Conservation (phyloP, 2,888 invertebrate species). For the Ferrisia virgata region DNA sequence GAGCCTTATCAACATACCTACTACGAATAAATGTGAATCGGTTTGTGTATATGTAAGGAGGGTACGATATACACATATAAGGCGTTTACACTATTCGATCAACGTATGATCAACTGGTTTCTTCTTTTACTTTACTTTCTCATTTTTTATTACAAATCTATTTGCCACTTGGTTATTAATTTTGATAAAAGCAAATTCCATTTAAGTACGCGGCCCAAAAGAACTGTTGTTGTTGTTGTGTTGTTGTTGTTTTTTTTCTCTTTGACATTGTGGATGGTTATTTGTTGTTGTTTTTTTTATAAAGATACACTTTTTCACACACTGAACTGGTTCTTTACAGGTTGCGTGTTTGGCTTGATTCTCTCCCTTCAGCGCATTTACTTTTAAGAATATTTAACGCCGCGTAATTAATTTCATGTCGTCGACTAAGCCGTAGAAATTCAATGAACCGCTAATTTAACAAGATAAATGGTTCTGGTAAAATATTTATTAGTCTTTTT, state of each 20-base stretch:
- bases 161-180: conserved; percentile 27
- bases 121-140: neutral
- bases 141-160: conserved; percentile 25
- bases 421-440: neutral
- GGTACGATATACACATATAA: no score
- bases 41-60: no score
- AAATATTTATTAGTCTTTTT: neutral
- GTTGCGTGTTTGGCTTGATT: neutral
- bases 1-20: neutral
- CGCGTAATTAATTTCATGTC: neutral
- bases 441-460: neutral
- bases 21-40: neutral
- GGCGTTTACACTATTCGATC: neutral
- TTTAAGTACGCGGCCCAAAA: neutral
- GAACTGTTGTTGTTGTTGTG: neutral
- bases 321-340: neutral
- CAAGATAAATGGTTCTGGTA: neutral
- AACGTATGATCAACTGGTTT: conserved; percentile 3
- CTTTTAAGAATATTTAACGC: neutral
- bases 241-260: neutral
- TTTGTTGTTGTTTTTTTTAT: neutral
- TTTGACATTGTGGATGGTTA: neutral
- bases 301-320: neutral
- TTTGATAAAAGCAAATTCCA: conserved; percentile 9
- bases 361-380: neutral